Percentiles rank a stretch among this genome's conserved stretches.
These are phyloP conservation scores for Schrankia costaestrigalis DNA, from an alignment of 2,888 invertebrate genomes.

Conservation along the genomic window DNA sequence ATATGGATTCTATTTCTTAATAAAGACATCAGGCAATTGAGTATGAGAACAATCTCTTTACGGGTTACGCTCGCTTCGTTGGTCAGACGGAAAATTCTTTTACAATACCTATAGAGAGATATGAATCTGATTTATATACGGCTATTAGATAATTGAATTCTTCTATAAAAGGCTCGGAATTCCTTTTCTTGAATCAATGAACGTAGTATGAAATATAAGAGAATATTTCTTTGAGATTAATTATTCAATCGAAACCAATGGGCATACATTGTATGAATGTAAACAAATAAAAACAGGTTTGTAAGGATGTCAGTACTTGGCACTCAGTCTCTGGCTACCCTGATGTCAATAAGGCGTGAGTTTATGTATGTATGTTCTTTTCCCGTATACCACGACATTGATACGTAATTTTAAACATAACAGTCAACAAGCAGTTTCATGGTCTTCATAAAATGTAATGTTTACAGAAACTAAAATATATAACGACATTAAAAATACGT, in stretches of 20 bases:
- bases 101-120: slow-evolving; percentile 11
- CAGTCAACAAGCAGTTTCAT: slow-evolving; percentile 10
- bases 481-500: slow-evolving; percentile 10
- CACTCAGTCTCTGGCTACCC: too few species aligned
- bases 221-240: slow-evolving; percentile 4
- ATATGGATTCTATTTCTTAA: slow-evolving; percentile 3
- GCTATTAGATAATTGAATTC: slow-evolving; percentile 12
- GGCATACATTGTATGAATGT: too few species aligned
- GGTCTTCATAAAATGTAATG: slow-evolving; percentile 12
- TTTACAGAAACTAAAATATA: slow-evolving; percentile 11
- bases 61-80: slow-evolving; percentile 2
- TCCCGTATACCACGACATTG: too few species aligned
- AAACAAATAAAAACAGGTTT: too few species aligned
- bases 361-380: too few species aligned
- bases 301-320: too few species aligned
- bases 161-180: slow-evolving; percentile 5
- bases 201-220: slow-evolving; percentile 2
- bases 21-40: slow-evolving; percentile 7
- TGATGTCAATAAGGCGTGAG: too few species aligned
- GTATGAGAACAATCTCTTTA: slow-evolving; percentile 4
- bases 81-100: slow-evolving; percentile 9
- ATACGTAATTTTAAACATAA: too few species aligned
- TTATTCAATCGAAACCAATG: too few species aligned
- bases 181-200: slow-evolving; percentile 1
- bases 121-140: slow-evolving; percentile 9